Conservation (phyloP, 2,888 invertebrate genomes). For the Cryptus viduatorius region DNA sequence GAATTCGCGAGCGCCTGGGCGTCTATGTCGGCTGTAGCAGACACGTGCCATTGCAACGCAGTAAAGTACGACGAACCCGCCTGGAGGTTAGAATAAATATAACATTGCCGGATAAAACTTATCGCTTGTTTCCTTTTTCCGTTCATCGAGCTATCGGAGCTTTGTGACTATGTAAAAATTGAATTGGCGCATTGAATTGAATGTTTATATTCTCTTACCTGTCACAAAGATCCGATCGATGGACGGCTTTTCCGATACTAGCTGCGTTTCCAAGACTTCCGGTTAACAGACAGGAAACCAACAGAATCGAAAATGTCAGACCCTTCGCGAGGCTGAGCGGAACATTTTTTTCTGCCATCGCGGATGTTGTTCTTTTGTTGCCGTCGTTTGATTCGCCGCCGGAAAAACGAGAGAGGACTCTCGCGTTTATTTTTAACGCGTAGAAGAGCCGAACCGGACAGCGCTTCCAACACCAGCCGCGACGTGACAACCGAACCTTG, state of each 20-base stretch:
- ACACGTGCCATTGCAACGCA: no score
- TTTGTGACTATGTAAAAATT: background rate
- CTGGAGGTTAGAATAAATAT: no score
- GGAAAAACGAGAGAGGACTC: background rate
- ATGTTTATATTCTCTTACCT: constrained; percentile 39
- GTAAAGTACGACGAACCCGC: no score
- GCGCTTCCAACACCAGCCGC: constrained; percentile 47
- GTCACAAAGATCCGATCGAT: constrained; percentile 51
- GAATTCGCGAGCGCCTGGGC: no score
- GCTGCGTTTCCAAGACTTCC: constrained; percentile 24
- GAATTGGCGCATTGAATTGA: background rate
- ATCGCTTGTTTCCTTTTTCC: no score
- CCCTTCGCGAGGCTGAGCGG: background rate
- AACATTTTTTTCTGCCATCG: background rate
- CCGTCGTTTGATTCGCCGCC: background rate
- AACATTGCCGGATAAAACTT: no score
- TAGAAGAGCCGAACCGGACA: constrained; percentile 47
- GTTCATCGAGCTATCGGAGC: no score
- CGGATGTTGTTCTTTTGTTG: background rate
- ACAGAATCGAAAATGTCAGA: background rate
- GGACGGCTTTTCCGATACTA: constrained; percentile 1
- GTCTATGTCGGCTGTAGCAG: no score
- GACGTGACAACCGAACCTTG: constrained; percentile 55
- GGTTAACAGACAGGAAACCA: constrained; percentile 6
- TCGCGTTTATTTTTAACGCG: background rate